These are phyloP conservation scores for Endomychus coccineus DNA, from an alignment of 2,888 invertebrate genomes.

Conservation along the genomic window DNA sequence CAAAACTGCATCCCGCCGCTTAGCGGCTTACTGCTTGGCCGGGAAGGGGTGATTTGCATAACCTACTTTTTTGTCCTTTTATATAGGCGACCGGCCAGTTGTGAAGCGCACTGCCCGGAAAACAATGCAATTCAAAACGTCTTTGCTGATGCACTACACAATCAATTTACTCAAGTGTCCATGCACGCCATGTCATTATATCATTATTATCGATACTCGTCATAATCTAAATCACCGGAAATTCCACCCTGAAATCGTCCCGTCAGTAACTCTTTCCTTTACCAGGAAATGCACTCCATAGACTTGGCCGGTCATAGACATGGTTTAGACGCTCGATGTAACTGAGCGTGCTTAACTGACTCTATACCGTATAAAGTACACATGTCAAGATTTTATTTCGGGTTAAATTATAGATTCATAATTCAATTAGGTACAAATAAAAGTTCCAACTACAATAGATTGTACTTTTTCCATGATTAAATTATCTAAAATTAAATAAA, in stretches of 20 bases:
- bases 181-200: too few species aligned
- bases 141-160: too few species aligned
- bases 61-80: conserved; percentile 22
- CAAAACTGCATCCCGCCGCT: conserved; percentile 15
- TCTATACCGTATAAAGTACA: too few species aligned
- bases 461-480: conserved; percentile 20
- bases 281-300: conserved; percentile 26
- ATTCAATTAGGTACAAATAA: too few species aligned
- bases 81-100: conserved; percentile 26
- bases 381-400: too few species aligned
- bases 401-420: too few species aligned
- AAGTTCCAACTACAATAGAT: too few species aligned
- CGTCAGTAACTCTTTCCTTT: conserved; percentile 13
- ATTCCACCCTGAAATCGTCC: conserved; percentile 13
- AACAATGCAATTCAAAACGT: too few species aligned
- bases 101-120: conserved; percentile 27
- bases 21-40: conserved; percentile 10
- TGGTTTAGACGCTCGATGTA: background rate
- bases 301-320: conserved; percentile 26
- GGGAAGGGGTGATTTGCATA: conserved; percentile 31
- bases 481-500: conserved; percentile 32
- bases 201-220: too few species aligned
- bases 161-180: too few species aligned
- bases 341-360: too few species aligned
- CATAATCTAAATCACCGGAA: too few species aligned